A percentile compares a stretch with the other conserved stretches of the same genome.
Evolutionary conservation across 2,113 vertebrate genomes (phyloP).

Genomic region (Eptesicus fuscus): DNA sequence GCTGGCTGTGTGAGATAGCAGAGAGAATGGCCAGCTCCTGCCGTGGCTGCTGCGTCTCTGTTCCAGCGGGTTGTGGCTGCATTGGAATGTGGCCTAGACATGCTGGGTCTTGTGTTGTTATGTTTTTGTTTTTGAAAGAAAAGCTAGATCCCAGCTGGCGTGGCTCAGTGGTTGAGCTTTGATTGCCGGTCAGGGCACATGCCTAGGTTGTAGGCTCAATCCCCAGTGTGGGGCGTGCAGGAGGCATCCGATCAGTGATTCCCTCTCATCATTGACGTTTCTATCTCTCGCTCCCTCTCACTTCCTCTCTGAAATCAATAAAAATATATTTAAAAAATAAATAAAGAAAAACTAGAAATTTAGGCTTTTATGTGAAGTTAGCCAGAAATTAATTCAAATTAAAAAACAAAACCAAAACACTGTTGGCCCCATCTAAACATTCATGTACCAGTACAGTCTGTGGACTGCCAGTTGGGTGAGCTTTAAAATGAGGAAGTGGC

Average conservation of each 20-base stretch:
- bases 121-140: neutral
- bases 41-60: neutral
- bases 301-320: too few relatives aligned
- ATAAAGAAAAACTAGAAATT: neutral
- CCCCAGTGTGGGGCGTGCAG: too few relatives aligned
- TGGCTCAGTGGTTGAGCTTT: too few relatives aligned
- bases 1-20: neutral
- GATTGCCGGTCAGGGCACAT: too few relatives aligned
- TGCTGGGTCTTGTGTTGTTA: neutral
- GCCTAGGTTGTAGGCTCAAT: too few relatives aligned
- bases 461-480: neutral
- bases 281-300: too few relatives aligned
- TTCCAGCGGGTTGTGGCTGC: too few relatives aligned
- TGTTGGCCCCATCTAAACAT: neutral
- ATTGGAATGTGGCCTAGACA: neutral
- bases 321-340: too few relatives aligned
- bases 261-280: too few relatives aligned
- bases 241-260: too few relatives aligned
- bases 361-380: neutral
- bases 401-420: neutral
- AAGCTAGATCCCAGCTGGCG: too few relatives aligned
- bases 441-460: neutral
- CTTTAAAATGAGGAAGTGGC: neutral
- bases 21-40: neutral
- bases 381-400: neutral